phyloP scores from a whole-genome alignment of 2,797 vertebrate genomes.

The Galagoides demidoff region DNA sequence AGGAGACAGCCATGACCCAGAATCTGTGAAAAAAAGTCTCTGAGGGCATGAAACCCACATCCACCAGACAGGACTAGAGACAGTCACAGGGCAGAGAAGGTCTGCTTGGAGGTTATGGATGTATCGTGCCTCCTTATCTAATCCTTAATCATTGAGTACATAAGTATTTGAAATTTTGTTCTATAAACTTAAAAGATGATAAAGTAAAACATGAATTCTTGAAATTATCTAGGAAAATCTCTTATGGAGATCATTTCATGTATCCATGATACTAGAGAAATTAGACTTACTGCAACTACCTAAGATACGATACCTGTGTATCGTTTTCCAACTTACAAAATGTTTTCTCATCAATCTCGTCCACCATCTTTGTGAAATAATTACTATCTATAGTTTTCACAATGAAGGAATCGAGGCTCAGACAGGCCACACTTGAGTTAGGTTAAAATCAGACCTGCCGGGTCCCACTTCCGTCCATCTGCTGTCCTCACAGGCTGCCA shows the following conservation, averaged over 20 bases:
- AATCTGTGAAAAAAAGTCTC: slow-evolving; percentile 3
- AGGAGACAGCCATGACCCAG: background rate
- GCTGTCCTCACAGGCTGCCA: background rate
- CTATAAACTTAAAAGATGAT: background rate
- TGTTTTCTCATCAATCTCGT: background rate
- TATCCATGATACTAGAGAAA: background rate
- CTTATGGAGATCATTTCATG: background rate
- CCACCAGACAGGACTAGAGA: background rate
- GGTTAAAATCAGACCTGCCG: background rate
- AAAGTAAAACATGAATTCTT: background rate
- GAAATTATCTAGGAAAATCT: background rate
- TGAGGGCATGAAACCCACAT: background rate
- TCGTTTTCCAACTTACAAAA: background rate
- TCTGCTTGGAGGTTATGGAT: background rate
- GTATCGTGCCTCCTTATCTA: background rate
- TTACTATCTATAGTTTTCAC: background rate
- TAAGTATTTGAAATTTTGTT: background rate
- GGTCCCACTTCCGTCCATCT: background rate
- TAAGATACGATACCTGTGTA: background rate
- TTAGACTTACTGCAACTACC: background rate
- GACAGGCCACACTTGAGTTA: background rate
- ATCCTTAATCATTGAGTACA: background rate
- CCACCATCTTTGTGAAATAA: background rate
- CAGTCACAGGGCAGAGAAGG: background rate
- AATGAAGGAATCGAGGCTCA: background rate